A percentile compares a stretch with the other conserved stretches of the same genome.
These are phyloP conservation scores for Hylaeus volcanicus DNA, from an alignment of 1,140 invertebrate species.

Conservation along the genomic window DNA sequence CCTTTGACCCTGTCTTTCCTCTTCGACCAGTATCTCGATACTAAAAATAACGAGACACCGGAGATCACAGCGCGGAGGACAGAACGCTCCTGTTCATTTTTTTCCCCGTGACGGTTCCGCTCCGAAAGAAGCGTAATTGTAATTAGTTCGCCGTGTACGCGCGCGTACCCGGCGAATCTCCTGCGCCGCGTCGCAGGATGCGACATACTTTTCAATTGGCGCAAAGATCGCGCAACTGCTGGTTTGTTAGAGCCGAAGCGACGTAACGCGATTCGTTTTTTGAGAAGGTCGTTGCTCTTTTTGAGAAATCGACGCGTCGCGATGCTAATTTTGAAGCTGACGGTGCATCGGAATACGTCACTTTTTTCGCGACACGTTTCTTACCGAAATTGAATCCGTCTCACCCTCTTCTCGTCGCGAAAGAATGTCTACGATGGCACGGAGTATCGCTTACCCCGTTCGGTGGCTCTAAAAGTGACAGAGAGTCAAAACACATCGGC, in stretches of 20 bases:
- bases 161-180: background rate
- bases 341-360: no score
- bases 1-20: slow-evolving; percentile 6
- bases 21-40: slow-evolving; percentile 19
- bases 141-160: slow-evolving; percentile 35
- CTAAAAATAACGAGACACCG: slow-evolving; percentile 37
- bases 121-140: slow-evolving; percentile 27
- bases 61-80: slow-evolving; percentile 6
- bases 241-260: no score
- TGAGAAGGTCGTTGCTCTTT: no score
- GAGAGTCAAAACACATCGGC: slow-evolving; percentile 44
- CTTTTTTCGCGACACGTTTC: no score
- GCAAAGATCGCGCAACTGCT: background rate
- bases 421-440: slow-evolving; percentile 10
- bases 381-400: background rate
- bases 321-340: no score
- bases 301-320: no score
- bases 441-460: slow-evolving; percentile 29
- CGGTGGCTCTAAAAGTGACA: slow-evolving; percentile 44
- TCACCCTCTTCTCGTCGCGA: background rate
- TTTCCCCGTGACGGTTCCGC: slow-evolving; percentile 19
- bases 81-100: slow-evolving; percentile 24
- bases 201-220: background rate
- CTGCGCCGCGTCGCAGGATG: no score
- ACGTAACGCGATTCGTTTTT: no score